phyloP scores from a whole-genome alignment of 1,140 invertebrate species.

The Spodoptera litura region DNA sequence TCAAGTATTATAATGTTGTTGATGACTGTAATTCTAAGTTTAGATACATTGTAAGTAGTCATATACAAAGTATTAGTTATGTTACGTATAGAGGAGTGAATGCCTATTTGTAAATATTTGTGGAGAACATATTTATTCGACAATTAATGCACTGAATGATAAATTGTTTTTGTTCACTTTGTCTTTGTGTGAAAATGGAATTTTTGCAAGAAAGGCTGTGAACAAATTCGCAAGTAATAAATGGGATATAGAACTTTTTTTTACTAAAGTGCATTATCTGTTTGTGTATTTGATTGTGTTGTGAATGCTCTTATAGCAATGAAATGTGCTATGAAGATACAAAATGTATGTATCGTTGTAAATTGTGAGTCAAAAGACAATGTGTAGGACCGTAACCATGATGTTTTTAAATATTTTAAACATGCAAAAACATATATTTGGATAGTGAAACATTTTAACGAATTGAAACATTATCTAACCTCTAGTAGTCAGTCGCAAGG shows the following conservation, averaged over 20 bases:
- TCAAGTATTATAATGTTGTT: conserved; percentile 37
- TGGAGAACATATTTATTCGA: conserved; percentile 38
- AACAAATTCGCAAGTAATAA: conserved; percentile 52
- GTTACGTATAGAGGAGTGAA: conserved; percentile 3
- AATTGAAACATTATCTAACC: too few relatives aligned
- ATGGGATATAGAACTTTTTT: not conserved
- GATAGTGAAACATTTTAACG: too few relatives aligned
- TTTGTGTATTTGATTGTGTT: not conserved
- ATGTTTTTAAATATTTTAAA: too few relatives aligned
- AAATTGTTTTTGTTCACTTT: conserved; percentile 63
- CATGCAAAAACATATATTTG: too few relatives aligned
- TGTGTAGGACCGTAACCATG: too few relatives aligned
- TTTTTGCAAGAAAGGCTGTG: conserved; percentile 69
- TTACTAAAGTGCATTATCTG: conserved; percentile 2
- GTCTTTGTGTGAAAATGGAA: conserved; percentile 54
- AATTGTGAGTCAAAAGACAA: not conserved
- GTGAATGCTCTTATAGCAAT: conserved; percentile 1
- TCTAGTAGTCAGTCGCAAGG: too few relatives aligned
- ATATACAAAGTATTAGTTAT: conserved; percentile 42
- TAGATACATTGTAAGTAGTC: conserved; percentile 32
- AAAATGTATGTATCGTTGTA: not conserved
- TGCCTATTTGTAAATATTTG: conserved; percentile 51
- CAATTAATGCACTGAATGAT: conserved; percentile 38
- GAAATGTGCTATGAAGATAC: conserved; percentile 1
- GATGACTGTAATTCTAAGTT: conserved; percentile 40